Conservation (phyloP, 2,888 invertebrate genomes). For the Lochmaea capreae region DNA sequence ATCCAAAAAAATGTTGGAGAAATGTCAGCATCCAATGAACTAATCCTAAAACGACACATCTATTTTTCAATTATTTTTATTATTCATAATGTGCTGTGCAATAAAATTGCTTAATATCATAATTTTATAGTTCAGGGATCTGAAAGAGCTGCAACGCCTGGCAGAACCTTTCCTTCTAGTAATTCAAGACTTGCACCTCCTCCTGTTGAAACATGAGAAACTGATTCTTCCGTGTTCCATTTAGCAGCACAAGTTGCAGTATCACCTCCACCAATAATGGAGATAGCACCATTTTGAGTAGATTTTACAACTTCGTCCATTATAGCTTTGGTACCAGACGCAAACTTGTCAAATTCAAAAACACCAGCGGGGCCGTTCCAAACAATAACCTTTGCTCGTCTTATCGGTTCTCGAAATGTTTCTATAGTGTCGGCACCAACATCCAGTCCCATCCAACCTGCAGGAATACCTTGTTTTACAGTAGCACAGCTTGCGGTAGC, state of each 20-base stretch:
- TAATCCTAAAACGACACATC: too few relatives aligned
- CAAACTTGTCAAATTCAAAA: conserved; percentile 96
- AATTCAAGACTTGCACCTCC: conserved; percentile 94
- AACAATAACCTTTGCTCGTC: conserved; percentile 77
- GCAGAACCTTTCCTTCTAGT: conserved; percentile 86
- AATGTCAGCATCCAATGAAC: too few relatives aligned
- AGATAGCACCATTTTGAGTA: conserved; percentile 83
- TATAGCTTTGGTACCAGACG: conserved; percentile 88
- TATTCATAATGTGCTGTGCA: too few relatives aligned
- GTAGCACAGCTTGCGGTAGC: conserved; percentile 83
- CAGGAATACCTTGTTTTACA: conserved; percentile 87
- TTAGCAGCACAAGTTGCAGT: conserved; percentile 94
- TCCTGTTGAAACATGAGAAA: conserved; percentile 93
- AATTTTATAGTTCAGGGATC: conserved; percentile 64
- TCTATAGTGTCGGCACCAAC: conserved; percentile 88
- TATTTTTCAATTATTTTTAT: too few relatives aligned
- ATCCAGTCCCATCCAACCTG: conserved; percentile 95
- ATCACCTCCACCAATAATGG: conserved; percentile 85
- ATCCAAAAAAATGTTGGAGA: too few relatives aligned
- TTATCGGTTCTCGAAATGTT: conserved; percentile 84
- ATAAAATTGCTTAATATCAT: too few relatives aligned
- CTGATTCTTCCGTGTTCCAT: conserved; percentile 95
- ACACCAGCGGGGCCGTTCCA: conserved; percentile 90
- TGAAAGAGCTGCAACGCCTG: conserved; percentile 86
- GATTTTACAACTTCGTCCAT: conserved; percentile 96